A percentile compares a stretch with the other conserved stretches of the same genome.
phyloP scores from a whole-genome alignment of 1,140 invertebrate genomes.

The Drosophila sproati region DNA sequence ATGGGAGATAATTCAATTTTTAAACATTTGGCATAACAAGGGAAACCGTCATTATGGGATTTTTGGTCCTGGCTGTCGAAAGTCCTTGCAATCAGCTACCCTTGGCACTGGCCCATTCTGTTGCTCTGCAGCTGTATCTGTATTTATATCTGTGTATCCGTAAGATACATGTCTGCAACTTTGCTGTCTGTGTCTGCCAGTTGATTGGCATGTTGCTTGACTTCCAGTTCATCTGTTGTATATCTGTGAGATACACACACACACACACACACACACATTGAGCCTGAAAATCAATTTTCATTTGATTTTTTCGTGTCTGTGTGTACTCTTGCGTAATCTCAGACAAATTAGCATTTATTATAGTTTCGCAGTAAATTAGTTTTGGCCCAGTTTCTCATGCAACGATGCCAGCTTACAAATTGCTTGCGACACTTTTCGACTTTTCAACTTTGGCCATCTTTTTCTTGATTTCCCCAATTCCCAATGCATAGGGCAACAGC shows the following conservation, averaged over 20 bases:
- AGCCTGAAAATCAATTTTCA: slow-evolving; percentile 68
- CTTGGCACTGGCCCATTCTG: slow-evolving; percentile 29
- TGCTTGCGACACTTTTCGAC: slow-evolving; percentile 45
- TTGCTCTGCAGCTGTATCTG: slow-evolving; percentile 17
- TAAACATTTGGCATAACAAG: slow-evolving; percentile 84
- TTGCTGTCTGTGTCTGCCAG: slow-evolving; percentile 55
- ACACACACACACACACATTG: neutral
- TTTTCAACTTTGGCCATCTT: slow-evolving; percentile 10
- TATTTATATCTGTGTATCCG: slow-evolving; percentile 42
- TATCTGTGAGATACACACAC: slow-evolving; percentile 23
- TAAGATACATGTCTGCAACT: slow-evolving; percentile 71
- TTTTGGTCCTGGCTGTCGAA: slow-evolving; percentile 62
- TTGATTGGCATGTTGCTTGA: slow-evolving; percentile 49
- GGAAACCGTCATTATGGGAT: slow-evolving; percentile 84
- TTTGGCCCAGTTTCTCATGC: slow-evolving; percentile 52
- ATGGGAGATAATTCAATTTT: slow-evolving; percentile 84
- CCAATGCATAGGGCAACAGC: slow-evolving; percentile 44
- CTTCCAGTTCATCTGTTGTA: slow-evolving; percentile 13
- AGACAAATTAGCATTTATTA: slow-evolving; percentile 75
- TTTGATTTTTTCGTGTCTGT: slow-evolving; percentile 54
- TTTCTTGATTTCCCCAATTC: slow-evolving; percentile 47
- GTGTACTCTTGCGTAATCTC: slow-evolving; percentile 54
- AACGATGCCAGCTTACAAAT: slow-evolving; percentile 27
- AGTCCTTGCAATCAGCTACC: slow-evolving; percentile 64
- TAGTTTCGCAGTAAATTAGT: slow-evolving; percentile 53